Base-by-base conservation (phyloP, 2,888 invertebrate species). In the Agrotis ipsilon region DNA sequence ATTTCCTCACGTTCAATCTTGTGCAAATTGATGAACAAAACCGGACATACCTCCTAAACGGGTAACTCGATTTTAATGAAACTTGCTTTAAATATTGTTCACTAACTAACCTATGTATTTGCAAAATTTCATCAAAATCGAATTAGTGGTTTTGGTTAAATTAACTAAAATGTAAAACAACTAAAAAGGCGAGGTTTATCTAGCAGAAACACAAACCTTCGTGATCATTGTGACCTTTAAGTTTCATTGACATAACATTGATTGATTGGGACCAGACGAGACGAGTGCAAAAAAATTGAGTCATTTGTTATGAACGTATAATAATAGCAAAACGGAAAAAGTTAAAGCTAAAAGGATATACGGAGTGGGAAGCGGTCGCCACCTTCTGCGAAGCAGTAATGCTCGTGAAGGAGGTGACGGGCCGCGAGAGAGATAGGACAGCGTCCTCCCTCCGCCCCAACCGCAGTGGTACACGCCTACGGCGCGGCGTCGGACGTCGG, bases 201-300 rank as follows among this genome's bases (percentile, higher is more conserved):
- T 13, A n/a, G 9, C 16, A 14, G 39, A 32, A n/a, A n/a, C 16
- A 14, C 27, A 32, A n/a, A n/a, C 21, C 18, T 19, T 1, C 52
- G 19, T 72, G 66, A 39, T 54, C 3, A 21, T 4, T 55, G 32
- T 48, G 74, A 68, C 80, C 62, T 68, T 39, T 59, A 4, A 21
- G 14, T 54, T 16, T 51, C n/a, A 60, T 63, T 74, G 49, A 68
- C 39, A 19, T 48, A 48, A 57, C 14, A 19, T 1, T 11, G 45
- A 55, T 69, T 43, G 21, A 46, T 60, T n/a, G n/a, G 5, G 21
- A 39, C 39, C 9, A 39, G 13, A 16, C 18, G 3, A 45, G 32
- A 45, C 5, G 9, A 46, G 14, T 5, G 21, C 18, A 55, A 65
- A 65, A 46, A 55, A 51, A 51, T 1, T 4, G 11, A 59, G 13